Evolutionary conservation across 2,888 invertebrate genomes (phyloP).

Genomic region (Zygothrica quintamaculata): DNA sequence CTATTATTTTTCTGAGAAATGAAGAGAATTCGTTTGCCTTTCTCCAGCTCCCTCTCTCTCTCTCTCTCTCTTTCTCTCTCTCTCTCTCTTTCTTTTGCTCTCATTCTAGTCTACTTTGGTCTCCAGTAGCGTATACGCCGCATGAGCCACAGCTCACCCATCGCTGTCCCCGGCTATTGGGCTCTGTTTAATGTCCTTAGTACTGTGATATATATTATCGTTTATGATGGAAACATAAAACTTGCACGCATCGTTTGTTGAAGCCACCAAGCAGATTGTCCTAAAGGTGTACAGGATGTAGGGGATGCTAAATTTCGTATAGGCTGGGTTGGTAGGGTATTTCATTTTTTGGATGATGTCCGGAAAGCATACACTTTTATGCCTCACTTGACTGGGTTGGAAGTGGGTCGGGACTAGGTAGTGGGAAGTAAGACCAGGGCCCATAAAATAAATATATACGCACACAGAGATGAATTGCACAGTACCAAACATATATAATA

Average conservation of each 20-base stretch:
- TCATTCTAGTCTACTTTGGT: conserved; percentile 3
- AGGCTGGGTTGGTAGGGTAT: conserved; percentile 10
- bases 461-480: conserved; percentile 61
- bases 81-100: background rate
- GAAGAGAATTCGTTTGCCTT: background rate
- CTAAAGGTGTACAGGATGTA: conserved; percentile 4
- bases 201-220: conserved; percentile 64
- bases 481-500: background rate
- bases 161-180: conserved; percentile 5
- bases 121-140: conserved; percentile 32
- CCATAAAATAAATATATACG: conserved; percentile 71
- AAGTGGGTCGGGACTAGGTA: background rate
- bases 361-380: conserved; percentile 55
- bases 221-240: conserved; percentile 71
- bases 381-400: conserved; percentile 53
- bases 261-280: conserved; percentile 37
- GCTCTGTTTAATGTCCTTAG: conserved; percentile 46
- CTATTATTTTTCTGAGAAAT: background rate
- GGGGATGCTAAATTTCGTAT: background rate
- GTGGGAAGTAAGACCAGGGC: conserved; percentile 28
- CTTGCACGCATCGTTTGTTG: conserved; percentile 57
- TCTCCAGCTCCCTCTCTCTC: background rate
- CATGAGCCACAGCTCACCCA: conserved; percentile 20
- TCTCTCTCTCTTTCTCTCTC: background rate
- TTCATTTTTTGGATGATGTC: conserved; percentile 1